Evolutionary conservation across 2,113 vertebrate species (phyloP).

Genomic region (Monarcha castaneiventris): DNA sequence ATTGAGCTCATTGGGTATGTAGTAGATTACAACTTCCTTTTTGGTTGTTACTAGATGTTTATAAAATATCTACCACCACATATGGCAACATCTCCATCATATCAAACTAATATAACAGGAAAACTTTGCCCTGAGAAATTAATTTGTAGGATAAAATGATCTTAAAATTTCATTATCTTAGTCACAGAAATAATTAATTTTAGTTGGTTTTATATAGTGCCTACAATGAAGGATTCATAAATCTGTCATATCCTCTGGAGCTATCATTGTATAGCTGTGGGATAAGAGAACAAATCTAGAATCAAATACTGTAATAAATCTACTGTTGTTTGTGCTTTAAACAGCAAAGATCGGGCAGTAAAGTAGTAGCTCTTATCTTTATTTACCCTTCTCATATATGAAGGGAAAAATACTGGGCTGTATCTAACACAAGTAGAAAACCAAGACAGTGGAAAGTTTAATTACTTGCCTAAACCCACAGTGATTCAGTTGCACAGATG

Average conservation of each 20-base stretch:
- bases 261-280: background rate
- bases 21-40: background rate
- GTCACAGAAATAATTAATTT: background rate
- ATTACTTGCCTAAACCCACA: constrained; percentile 37
- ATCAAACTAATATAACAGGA: background rate
- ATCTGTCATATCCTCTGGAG: background rate
- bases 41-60: background rate
- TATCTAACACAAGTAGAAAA: constrained; percentile 13
- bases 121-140: background rate
- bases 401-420: background rate
- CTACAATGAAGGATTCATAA: background rate
- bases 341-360: background rate
- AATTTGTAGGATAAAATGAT: background rate
- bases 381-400: background rate
- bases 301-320: background rate
- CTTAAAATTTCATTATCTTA: background rate
- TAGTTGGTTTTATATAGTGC: background rate
- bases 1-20: background rate
- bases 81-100: background rate
- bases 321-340: background rate
- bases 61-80: background rate
- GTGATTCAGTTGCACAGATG: constrained; percentile 47
- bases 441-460: constrained; percentile 52
- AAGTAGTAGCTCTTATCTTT: background rate
- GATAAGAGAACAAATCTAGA: background rate